Base-by-base conservation (phyloP, 2,113 vertebrate species). In the Cercocebus atys region DNA sequence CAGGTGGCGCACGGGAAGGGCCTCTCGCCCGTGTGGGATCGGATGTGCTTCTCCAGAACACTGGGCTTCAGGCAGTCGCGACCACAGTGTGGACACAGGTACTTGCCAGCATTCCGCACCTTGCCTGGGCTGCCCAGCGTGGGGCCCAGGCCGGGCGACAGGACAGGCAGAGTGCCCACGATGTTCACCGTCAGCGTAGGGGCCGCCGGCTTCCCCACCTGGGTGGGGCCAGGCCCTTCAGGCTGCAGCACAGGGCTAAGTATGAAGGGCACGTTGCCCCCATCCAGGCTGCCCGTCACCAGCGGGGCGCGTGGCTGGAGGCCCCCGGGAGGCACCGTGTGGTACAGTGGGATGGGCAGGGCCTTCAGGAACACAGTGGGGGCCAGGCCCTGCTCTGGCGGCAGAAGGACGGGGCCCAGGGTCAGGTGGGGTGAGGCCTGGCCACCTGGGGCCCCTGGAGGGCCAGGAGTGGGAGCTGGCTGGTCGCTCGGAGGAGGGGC, bases 41-140 rank as follows among this genome's bases (percentile, higher is more conserved):
- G 99, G 43, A 99, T 98, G 64, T 99, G 99, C 96, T 99, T 99
- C 98, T 99, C 99, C 94, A 99, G 97, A 18, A 99, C 99, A 38
- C 99, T 99, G 98, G 99, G 99, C 97, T 99, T 99, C 98, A 99
- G 98, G 90, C 99, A 99, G 95, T 99, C 99, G n/a, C 99, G 98
- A 55, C 99, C 99, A 5, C 99, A 99, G 97, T 99, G 99, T 8
- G 98, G 98, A 96, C 99, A 99, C 93, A 99, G 98, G 12, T 99
- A 99, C 95, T 99, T 99, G 80, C 99, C 99, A 3, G 99, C 97
- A 0, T 98, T 99, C 93, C 99, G 99, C 5, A 97, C 98, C 97
- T 98, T 99, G 25, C 98, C 97, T 0, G 96, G 95, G 92, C 97
- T 98, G 70, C 97, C 98, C 82, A 72, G 80, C 10, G 90, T 43